Evolutionary conservation across 1,140 invertebrate genomes (phyloP).

Genomic region (Zaprionus ghesquierei): DNA sequence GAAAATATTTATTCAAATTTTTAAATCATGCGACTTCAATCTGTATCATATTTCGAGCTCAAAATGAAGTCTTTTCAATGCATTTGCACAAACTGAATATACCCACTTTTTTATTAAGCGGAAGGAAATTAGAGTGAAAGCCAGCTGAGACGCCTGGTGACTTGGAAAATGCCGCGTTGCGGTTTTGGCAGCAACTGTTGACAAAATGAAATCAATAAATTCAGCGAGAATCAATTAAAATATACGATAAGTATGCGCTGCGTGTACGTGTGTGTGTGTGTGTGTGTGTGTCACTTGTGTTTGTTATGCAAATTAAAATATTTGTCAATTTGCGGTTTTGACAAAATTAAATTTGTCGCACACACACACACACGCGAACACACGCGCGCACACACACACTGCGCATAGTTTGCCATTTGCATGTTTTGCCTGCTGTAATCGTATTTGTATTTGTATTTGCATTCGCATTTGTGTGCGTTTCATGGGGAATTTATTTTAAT

Average conservation of each 20-base stretch:
- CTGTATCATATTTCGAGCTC: no score
- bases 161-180: constrained; percentile 31
- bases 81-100: no score
- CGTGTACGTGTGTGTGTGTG: not conserved
- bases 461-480: constrained; percentile 16
- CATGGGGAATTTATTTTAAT: constrained; percentile 52
- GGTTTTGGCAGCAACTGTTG: constrained; percentile 68
- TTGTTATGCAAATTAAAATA: constrained; percentile 69
- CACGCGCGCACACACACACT: not conserved
- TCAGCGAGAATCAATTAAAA: constrained; percentile 79
- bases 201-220: constrained; percentile 81
- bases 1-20: no score
- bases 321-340: constrained; percentile 76
- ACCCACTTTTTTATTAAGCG: no score
- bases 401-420: constrained; percentile 44
- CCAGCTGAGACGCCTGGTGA: constrained; percentile 22
- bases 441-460: constrained; percentile 14
- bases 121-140: not conserved
- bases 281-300: constrained; percentile 35
- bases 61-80: no score
- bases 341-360: constrained; percentile 71
- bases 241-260: constrained; percentile 29
- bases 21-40: no score
- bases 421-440: constrained; percentile 2
- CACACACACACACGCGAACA: constrained; percentile 26